Base-by-base conservation (phyloP, 2,113 vertebrate genomes). In the Scortum barcoo region DNA sequence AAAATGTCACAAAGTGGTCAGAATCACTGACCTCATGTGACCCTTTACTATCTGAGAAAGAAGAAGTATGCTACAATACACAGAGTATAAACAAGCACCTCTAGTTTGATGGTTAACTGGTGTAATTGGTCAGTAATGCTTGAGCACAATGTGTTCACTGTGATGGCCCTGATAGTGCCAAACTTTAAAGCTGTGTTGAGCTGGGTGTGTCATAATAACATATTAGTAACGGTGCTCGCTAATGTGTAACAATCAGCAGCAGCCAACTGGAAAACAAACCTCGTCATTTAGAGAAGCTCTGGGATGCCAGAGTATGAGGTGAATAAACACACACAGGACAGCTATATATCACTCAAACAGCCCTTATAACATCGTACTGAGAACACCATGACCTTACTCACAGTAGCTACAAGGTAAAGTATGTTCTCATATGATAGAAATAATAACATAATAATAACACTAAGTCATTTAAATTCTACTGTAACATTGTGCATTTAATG, bases 21-120 rank as follows among this genome's bases (percentile, higher is more conserved):
- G 28, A 70, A 53, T 30, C 4, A 51, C 0, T 74, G 75, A 81
- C 67, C 68, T 63, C 5, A 42, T 36, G 56, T 54, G 58, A 72
- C 68, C 56, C 28, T 48, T 75, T n/a, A 1, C 22, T 5, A 70
- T 54, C 22, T 46, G 19, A 80, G n/a, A 68, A 30, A 28, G 30
- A 76, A 24, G 13, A 46, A 24, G 13, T 72, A 54, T 22, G 33
- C 22, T 14, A 19, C 26, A 16, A 14, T 28, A 63, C 12, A 33
- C 28, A 57, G 1, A 30, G 42, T 51, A 16, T 50, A 46, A 16
- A 66, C 30, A 48, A 28, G 36, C 24, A 14, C 16, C 57, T 71
- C 28, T 33, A 63, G 48, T 42, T 57, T 33, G 40, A 13, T 36
- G 40, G 14, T 42, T 24, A 42, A 61, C 20, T 19, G n/a, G 0